phyloP scores from a whole-genome alignment of 2,113 vertebrate genomes.

The Pseudorasbora parva region DNA sequence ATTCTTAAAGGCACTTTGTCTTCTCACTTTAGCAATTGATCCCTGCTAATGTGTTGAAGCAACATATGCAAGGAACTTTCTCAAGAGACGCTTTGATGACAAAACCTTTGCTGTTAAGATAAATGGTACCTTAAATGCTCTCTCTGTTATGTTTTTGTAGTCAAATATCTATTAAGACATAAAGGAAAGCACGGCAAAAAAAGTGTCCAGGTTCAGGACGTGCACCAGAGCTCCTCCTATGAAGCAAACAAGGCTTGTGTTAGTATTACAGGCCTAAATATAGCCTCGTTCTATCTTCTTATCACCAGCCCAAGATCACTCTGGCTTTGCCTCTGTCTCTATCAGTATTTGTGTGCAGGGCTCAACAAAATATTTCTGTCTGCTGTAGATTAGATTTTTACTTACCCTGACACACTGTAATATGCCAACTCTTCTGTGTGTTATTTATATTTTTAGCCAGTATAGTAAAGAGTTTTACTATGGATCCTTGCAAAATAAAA shows the following conservation, averaged over 20 bases:
- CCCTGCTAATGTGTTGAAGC: neutral
- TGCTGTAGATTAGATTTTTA: neutral
- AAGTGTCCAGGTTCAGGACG: neutral
- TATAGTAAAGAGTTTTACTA: too few species aligned
- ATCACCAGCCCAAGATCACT: conserved; percentile 47
- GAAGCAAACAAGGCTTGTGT: conserved; percentile 66
- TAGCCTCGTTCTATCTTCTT: conserved; percentile 75
- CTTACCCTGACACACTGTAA: neutral
- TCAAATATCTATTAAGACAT: neutral
- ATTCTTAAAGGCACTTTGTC: neutral
- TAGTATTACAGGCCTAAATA: conserved; percentile 76
- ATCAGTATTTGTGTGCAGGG: neutral
- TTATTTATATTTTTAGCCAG: too few species aligned
- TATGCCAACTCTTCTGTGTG: too few species aligned
- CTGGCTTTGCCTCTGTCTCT: neutral
- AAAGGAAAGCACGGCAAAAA: neutral
- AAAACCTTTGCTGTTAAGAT: neutral
- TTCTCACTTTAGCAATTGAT: neutral
- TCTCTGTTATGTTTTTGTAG: neutral
- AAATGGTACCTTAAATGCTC: neutral
- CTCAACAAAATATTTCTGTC: neutral
- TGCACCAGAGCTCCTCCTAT: conserved; percentile 50
- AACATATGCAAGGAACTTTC: neutral
- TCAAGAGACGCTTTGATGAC: neutral
- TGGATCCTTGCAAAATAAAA: too few species aligned